Evolutionary conservation across 2,888 invertebrate genomes (phyloP), one percentile per base, ranked within the genome.

Genomic region (Thereva unica): DNA sequence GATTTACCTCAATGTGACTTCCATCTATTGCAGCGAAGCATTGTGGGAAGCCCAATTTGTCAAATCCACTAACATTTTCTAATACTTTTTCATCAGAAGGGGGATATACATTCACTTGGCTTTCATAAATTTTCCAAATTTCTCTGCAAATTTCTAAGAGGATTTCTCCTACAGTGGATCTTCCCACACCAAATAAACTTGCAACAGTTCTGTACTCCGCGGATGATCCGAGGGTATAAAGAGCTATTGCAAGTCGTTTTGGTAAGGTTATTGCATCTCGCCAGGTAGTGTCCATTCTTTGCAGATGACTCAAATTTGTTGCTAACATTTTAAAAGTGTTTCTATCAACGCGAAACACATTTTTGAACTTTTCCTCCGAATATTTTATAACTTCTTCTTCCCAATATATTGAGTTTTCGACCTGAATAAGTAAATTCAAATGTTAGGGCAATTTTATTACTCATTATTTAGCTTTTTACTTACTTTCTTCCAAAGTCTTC

Each of bases 11-110:
- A 4, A 67, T 67, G 10, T 67, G 64, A 23, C 64, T 59, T 10
- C 54, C 59, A 67, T 67, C 67, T 67, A 64, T 57, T 2, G 53
- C 65, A 5, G 57, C 57, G 9, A 53, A 44, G 35, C 59, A 59
- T 38, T 68, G 65, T 12, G 59, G 65, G 53, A 65, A 54, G 8
- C 57, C 65, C 1, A 64, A 12, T 8, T 35, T 45, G 40, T 56
- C 40, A 35, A 67, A 67, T 9, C 67, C 67, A 7, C 37, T 44
- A 2, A 67, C 52, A 44, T 47, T 44, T 49, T 67, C 67, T 6
- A 45, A 8, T n/a, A 67, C 45, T 34, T 50, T 50, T 12, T 50
- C 23, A 6, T 50, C 34, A 34, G 34, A 8, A 4, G 49, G 4
- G 4, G 49, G 49, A 50, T 50, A 34, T 34, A 8, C 49, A 3